Base-by-base conservation (phyloP, 2,888 invertebrate species). In the Cephus runcator region DNA sequence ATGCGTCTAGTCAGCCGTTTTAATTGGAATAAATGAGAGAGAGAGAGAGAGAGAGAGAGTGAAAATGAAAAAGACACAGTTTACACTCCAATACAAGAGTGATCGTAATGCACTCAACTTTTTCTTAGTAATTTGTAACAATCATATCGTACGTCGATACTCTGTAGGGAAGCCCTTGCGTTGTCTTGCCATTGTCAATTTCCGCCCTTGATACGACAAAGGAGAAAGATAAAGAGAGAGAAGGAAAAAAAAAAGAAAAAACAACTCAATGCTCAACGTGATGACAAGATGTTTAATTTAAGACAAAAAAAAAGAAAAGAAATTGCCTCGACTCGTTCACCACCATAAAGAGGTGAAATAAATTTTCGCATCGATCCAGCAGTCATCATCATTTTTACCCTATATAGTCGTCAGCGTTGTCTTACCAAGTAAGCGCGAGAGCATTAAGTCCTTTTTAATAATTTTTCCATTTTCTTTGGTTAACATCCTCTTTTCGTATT, bases 351-450 rank as follows among this genome's bases (percentile, higher is more conserved):
- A 56, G 56, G 23, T 23, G 23, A 36, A 36, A 56, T 56, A 23
- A 77, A 76, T 75, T 75, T 80, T 83, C 80, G 73, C 78, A 75
- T 85, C 80, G 80, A 56, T 56, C 56, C 56, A 56, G 9, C 6
- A 23, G 56, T 23, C 56, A 56, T 56, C 23, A 23, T 56, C 56
- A 56, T 56, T 23, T 56, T 56, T 23, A 15, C 23, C 56, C 56
- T 56, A 23, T 56, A 23, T 9, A 56, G 23, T 56, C 56, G 23
- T 56, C 56, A 56, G 56, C 56, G 56, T 56, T 56, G 56, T 56
- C 56, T 23, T 56, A 56, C 23, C 23, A 23, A 56, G 56, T 56
- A 56, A 56, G 23, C 56, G 56, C 56, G 23, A 56, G 56, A 23
- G 56, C 56, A 56, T 56, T 56, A 23, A 15, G 9, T 56, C 23